phyloP scores from a whole-genome alignment of 2,888 invertebrate species.

The Argynnis bischoffii region DNA sequence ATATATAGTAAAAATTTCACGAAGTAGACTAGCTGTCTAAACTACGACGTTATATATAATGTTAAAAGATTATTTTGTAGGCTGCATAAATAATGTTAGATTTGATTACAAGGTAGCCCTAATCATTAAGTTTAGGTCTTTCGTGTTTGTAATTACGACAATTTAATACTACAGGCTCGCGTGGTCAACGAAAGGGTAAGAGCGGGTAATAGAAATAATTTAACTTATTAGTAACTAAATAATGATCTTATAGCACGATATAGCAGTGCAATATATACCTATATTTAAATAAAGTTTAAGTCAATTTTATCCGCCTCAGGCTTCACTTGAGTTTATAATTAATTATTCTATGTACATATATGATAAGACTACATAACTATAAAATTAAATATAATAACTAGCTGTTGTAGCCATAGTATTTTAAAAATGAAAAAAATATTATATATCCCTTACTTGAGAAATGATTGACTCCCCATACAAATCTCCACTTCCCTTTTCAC shows the following conservation, averaged over 20 bases:
- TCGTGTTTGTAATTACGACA: constrained; percentile 32
- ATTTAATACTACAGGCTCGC: constrained; percentile 23
- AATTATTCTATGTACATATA: too few species aligned
- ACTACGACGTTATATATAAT: background rate
- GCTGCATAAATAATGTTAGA: constrained; percentile 17
- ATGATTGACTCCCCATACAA: too few species aligned
- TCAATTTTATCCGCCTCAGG: too few species aligned
- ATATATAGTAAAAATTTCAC: background rate
- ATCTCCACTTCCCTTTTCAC: too few species aligned
- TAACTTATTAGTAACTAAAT: constrained; percentile 10
- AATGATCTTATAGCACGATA: constrained; percentile 5
- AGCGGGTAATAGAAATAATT: constrained; percentile 28
- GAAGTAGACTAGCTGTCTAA: background rate
- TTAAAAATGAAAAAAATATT: too few species aligned
- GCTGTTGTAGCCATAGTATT: too few species aligned
- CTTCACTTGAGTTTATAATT: too few species aligned
- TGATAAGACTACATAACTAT: too few species aligned
- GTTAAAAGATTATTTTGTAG: background rate
- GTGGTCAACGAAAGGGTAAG: constrained; percentile 30
- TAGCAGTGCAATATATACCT: background rate
- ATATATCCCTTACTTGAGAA: too few species aligned
- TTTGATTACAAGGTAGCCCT: constrained; percentile 18
- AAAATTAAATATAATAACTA: too few species aligned
- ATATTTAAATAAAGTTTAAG: too few species aligned
- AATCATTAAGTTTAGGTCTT: constrained; percentile 19